phyloP scores from a whole-genome alignment of 1,140 invertebrate genomes.

The Habropoda laboriosa region DNA sequence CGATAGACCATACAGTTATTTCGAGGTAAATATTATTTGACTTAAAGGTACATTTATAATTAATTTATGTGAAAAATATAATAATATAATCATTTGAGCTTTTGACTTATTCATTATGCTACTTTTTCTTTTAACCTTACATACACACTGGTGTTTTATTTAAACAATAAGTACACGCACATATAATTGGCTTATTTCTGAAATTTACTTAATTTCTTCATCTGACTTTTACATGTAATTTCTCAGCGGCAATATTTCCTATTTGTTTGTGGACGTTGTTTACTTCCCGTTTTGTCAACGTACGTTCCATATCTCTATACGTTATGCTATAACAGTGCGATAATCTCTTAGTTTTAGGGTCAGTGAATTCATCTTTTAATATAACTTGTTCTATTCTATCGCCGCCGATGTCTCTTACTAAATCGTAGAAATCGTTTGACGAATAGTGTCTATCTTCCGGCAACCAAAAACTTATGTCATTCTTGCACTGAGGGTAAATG shows the following conservation, averaged over 20 bases:
- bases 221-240: slow-evolving; percentile 89
- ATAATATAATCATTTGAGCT: slow-evolving; percentile 73
- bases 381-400: slow-evolving; percentile 96
- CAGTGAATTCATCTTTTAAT: slow-evolving; percentile 93
- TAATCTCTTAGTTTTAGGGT: slow-evolving; percentile 91
- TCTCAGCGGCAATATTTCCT: slow-evolving; percentile 82
- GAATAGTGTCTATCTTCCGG: slow-evolving; percentile 87
- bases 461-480: slow-evolving; percentile 99
- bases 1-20: slow-evolving; percentile 62
- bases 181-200: not conserved
- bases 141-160: no score
- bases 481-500: slow-evolving; percentile 92
- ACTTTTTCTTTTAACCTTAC: not conserved
- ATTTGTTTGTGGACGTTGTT: slow-evolving; percentile 93
- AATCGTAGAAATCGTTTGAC: slow-evolving; percentile 96
- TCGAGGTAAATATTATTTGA: slow-evolving; percentile 70
- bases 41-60: slow-evolving; percentile 72
- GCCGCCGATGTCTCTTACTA: slow-evolving; percentile 93
- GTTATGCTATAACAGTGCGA: slow-evolving; percentile 97
- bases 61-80: slow-evolving; percentile 75
- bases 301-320: slow-evolving; percentile 96
- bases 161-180: not conserved
- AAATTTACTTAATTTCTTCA: slow-evolving; percentile 75
- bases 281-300: slow-evolving; percentile 93
- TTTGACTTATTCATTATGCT: slow-evolving; percentile 8